Evolutionary conservation across 2,888 invertebrate genomes (phyloP), one percentile per base, ranked within the genome.

Genomic region (Leptarthrus brevirostris): DNA sequence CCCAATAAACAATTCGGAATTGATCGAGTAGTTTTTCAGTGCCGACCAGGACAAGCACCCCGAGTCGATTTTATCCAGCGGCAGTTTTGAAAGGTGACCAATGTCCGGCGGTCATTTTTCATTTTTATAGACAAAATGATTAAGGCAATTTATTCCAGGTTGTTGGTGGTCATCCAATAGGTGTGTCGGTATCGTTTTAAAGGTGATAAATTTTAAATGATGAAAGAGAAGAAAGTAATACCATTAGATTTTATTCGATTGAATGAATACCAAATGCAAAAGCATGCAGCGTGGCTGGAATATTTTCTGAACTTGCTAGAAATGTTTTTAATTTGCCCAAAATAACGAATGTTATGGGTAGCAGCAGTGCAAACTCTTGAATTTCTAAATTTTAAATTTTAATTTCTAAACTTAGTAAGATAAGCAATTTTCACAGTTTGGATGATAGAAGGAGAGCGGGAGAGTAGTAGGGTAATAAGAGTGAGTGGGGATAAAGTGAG

Each of bases 1-100:
- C 54, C 52, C 54, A 54, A 26, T 54, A 26, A 54, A 24, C 30
- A 24, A 26, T 54, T 24, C 30, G 24, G 26, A 20, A 49, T 54
- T 54, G 26, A 30, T 54, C 6, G 14, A 22, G 12, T 12, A 20
- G 1, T 52, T 52, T 52, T 52, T 52, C 20, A 4, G 47, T 47
- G n/a, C 14, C 52, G 20, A 26, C 1, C 26, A 3, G 54, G 3
- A 14, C 53, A 53, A 30, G 26, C n/a, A 6, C 10, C n/a, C 14
- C n/a, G 14, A 54, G 54, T 54, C 18, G 54, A 54, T 54, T 54
- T 54, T 49, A 20, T 18, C 49, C 49, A 49, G n/a, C 8, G n/a
- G n/a, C 8, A n/a, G 6, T 40, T 40, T 49, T 49, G 18, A 49
- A 49, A 49, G 49, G 49, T 40, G 40, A 2, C 12, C 40, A 40